phyloP scores from a whole-genome alignment of 2,888 invertebrate species.

The Frankliniella intonsa region DNA sequence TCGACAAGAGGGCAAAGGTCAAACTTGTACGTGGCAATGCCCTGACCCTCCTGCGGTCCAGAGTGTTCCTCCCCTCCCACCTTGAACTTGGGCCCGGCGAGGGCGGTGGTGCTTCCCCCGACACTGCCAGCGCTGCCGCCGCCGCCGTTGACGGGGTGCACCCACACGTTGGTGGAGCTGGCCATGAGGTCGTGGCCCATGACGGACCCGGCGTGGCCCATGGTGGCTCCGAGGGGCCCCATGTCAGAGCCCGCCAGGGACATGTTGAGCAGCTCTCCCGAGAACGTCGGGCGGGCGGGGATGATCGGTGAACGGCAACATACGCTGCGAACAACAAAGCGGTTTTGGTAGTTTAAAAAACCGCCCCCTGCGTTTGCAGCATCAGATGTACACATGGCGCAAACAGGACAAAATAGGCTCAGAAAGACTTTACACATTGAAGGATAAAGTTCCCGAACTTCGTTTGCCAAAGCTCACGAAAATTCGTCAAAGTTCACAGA shows the following conservation, averaged over 20 bases:
- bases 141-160: constrained; percentile 53
- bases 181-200: constrained; percentile 42
- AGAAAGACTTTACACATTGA: too few species aligned
- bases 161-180: constrained; percentile 62
- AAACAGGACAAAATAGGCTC: too few species aligned
- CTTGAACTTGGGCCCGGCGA: constrained; percentile 39
- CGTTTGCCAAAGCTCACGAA: too few species aligned
- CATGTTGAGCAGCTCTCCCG: constrained; percentile 51
- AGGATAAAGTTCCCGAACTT: too few species aligned
- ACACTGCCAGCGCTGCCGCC: constrained; percentile 35
- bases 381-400: too few species aligned
- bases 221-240: constrained; percentile 35
- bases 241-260: constrained; percentile 42
- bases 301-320: constrained; percentile 79
- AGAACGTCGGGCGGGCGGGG: constrained; percentile 68
- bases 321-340: constrained; percentile 52
- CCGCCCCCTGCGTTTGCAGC: too few species aligned
- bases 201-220: constrained; percentile 43
- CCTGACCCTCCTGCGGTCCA: too few species aligned
- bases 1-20: too few species aligned
- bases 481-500: too few species aligned
- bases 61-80: constrained; percentile 27
- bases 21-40: too few species aligned
- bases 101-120: constrained; percentile 38
- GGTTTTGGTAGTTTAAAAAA: too few species aligned